These are phyloP conservation scores for Hemicrepidius hirtus DNA, from an alignment of 2,888 invertebrate genomes.

Conservation along the genomic window DNA sequence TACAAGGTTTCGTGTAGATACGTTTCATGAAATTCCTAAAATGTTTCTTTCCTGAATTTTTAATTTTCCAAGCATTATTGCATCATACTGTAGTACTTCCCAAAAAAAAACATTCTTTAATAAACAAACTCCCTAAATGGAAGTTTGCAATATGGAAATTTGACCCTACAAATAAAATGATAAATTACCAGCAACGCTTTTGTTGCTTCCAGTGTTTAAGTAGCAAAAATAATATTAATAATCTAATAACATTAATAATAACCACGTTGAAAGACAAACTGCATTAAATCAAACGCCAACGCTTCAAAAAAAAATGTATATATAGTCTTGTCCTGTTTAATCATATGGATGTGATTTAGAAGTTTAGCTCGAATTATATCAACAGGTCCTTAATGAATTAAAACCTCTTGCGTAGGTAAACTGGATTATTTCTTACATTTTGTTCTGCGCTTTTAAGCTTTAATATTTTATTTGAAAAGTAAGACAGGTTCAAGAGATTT, in stretches of 20 bases:
- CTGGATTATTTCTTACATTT: background rate
- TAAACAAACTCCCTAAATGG: too few species aligned
- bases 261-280: background rate
- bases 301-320: constrained; percentile 8
- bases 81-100: too few species aligned
- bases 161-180: background rate
- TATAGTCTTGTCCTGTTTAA: background rate
- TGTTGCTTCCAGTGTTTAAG: constrained; percentile 18
- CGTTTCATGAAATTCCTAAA: too few species aligned
- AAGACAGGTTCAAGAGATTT: too few species aligned
- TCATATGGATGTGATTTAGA: constrained; percentile 14
- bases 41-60: too few species aligned
- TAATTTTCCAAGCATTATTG: too few species aligned
- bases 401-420: constrained; percentile 14
- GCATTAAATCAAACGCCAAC: constrained; percentile 14
- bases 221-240: constrained; percentile 16
- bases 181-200: constrained; percentile 4
- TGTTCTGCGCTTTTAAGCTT: background rate
- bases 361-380: constrained; percentile 13
- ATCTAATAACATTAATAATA: constrained; percentile 10
- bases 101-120: too few species aligned
- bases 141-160: too few species aligned
- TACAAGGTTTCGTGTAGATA: too few species aligned
- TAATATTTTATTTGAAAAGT: too few species aligned
- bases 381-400: constrained; percentile 17